phyloP scores from a whole-genome alignment of 2,888 invertebrate genomes.

The Rhaphigaster nebulosa region DNA sequence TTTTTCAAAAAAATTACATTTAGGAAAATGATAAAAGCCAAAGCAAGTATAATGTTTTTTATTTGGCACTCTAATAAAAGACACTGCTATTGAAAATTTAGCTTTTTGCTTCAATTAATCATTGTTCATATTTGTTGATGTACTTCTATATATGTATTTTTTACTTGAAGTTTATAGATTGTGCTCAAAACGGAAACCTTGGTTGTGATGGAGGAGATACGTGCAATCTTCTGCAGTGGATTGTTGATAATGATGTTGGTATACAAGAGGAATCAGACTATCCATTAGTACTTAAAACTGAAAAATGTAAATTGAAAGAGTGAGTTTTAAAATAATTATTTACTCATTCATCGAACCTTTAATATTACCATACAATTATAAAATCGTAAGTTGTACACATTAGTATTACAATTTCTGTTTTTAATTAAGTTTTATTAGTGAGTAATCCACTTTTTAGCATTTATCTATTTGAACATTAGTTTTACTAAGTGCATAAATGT shows the following conservation, averaged over 20 bases:
- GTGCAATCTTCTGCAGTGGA: slow-evolving; percentile 83
- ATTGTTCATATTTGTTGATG: neutral
- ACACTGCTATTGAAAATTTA: neutral
- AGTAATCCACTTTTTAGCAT: neutral
- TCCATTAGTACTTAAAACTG: slow-evolving; percentile 73
- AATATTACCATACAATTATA: neutral
- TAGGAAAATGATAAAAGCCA: neutral
- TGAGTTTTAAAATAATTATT: slow-evolving; percentile 62
- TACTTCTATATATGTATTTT: slow-evolving; percentile 29
- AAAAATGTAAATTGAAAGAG: slow-evolving; percentile 66
- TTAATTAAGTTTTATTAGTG: neutral
- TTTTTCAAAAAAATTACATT: neutral
- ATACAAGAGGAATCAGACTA: slow-evolving; percentile 75
- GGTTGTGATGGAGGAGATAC: slow-evolving; percentile 88
- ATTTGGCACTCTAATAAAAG: neutral
- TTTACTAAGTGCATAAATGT: neutral
- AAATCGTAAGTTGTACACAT: neutral
- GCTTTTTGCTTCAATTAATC: neutral
- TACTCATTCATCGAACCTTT: neutral
- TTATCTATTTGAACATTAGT: neutral
- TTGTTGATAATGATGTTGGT: slow-evolving; percentile 73
- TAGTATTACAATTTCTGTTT: too few relatives aligned
- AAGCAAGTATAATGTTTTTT: slow-evolving; percentile 11
- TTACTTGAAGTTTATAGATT: slow-evolving; percentile 79
- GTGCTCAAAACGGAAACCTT: slow-evolving; percentile 78